Conservation (phyloP, 1,140 invertebrate species). For the Maniola jurtina region DNA sequence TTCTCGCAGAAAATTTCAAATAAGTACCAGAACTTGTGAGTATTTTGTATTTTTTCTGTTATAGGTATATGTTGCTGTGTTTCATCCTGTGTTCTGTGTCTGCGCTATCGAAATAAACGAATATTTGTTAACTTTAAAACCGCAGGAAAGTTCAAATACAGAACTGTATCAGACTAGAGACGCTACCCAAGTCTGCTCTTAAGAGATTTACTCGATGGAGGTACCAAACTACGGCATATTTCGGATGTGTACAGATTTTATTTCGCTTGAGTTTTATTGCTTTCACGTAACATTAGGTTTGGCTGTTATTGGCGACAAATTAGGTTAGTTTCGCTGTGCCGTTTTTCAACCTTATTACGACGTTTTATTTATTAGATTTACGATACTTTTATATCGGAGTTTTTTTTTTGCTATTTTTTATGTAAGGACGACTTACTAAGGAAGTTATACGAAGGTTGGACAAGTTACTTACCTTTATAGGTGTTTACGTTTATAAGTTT, state of each 20-base stretch:
- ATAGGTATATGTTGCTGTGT: no score
- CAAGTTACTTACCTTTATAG: not conserved
- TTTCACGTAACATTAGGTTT: constrained; percentile 58
- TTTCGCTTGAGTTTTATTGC: constrained; percentile 58
- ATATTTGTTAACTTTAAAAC: no score
- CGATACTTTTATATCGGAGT: constrained; percentile 6
- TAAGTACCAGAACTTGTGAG: no score
- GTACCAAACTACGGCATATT: constrained; percentile 46
- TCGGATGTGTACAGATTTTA: constrained; percentile 59
- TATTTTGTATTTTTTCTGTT: no score
- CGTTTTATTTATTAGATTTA: constrained; percentile 34
- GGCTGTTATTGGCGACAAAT: constrained; percentile 48
- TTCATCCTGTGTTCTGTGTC: no score
- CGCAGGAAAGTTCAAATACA: no score
- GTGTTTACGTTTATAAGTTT: not conserved
- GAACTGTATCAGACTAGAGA: no score
- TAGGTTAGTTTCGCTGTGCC: constrained; percentile 38
- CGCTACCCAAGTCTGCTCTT: not conserved
- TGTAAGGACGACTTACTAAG: not conserved
- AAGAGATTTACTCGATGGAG: constrained; percentile 10
- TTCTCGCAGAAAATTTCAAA: no score
- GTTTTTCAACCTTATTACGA: constrained; percentile 34
- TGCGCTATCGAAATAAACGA: no score
- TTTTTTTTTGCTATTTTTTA: not conserved
- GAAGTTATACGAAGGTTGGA: not conserved